Conservation (phyloP, 2,113 vertebrate species). For the Proterorhinus semilunaris region DNA sequence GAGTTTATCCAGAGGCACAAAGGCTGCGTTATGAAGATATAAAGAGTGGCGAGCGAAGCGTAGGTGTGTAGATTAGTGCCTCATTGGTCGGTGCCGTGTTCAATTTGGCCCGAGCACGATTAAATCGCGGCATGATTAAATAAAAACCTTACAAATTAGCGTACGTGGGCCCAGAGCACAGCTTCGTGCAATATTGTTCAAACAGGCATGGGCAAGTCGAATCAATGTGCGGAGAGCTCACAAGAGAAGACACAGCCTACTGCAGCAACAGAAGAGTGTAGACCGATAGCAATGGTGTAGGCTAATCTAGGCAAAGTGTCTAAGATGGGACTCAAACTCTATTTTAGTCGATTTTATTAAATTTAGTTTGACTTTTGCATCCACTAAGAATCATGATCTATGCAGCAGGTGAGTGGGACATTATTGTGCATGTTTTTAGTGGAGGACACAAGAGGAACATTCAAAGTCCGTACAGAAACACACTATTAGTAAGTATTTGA, state of each 20-base stretch:
- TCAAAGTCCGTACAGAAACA: no score
- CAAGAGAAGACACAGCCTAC: not conserved
- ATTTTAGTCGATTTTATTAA: no score
- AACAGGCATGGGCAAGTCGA: not conserved
- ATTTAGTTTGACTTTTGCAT: no score
- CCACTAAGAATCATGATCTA: no score
- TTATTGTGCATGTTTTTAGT: no score
- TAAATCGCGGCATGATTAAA: slow-evolving; percentile 64
- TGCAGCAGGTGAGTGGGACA: no score
- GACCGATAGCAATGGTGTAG: not conserved
- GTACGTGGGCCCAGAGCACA: slow-evolving; percentile 57
- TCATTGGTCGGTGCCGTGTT: slow-evolving; percentile 45
- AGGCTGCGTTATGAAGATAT: slow-evolving; percentile 24
- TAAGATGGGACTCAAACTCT: no score
- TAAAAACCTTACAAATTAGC: slow-evolving; percentile 65
- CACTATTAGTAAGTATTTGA: no score
- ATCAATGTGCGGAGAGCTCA: not conserved
- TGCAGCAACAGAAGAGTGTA: no score
- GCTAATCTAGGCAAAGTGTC: no score
- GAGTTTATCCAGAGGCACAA: slow-evolving; percentile 25
- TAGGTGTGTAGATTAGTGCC: slow-evolving; percentile 35
- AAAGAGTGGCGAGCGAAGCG: slow-evolving; percentile 15
- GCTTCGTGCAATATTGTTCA: slow-evolving; percentile 57
- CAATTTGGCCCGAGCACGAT: slow-evolving; percentile 48
- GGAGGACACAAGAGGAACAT: no score